Percentiles rank a stretch among this genome's conserved stretches.
phyloP scores from a whole-genome alignment of 2,797 vertebrate genomes.

The Dipus sagitta region DNA sequence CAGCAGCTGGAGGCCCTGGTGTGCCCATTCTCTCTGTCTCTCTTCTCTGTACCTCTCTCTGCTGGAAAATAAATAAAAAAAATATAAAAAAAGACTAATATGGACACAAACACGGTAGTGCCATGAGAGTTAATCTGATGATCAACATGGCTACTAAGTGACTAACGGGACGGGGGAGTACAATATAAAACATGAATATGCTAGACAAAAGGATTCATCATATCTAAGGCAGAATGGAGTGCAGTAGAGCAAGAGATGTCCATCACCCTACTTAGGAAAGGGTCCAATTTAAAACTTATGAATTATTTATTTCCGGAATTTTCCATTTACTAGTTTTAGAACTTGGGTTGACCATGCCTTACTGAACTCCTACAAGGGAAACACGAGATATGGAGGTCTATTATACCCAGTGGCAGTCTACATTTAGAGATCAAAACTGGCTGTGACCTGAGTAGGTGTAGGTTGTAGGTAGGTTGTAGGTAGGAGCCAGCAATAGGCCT shows the following conservation, averaged over 20 bases:
- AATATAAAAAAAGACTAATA: neutral
- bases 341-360: neutral
- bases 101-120: neutral
- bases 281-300: neutral
- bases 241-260: neutral
- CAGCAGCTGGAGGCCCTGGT: too few relatives aligned
- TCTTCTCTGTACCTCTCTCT: too few relatives aligned
- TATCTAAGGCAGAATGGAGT: neutral
- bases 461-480: neutral
- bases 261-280: neutral
- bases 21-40: too few relatives aligned
- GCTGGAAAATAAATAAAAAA: too few relatives aligned
- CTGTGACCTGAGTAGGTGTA: neutral
- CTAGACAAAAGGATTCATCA: neutral
- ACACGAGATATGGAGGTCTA: neutral
- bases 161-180: too few relatives aligned
- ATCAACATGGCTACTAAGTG: neutral
- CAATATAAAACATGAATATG: neutral
- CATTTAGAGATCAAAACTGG: constrained; percentile 5
- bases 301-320: neutral
- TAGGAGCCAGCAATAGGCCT: neutral
- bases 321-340: constrained; percentile 3
- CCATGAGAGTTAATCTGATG: neutral
- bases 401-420: neutral
- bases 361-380: neutral